phyloP scores from a whole-genome alignment of 92 coral and sea anemone genomes.

The Scolanthus callimorphus region DNA sequence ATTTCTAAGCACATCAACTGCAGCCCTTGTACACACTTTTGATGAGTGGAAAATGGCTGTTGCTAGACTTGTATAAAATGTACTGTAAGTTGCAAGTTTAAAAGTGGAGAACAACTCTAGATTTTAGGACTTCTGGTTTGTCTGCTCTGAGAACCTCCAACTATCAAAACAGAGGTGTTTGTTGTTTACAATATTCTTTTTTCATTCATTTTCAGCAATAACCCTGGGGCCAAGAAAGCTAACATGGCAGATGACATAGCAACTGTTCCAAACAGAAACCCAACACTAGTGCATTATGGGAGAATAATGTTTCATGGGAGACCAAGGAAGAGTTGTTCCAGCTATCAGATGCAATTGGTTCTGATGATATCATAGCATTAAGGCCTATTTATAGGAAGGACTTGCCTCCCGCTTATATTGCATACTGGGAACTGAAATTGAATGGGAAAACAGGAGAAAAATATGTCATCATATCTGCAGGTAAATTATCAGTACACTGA shows the following conservation, averaged over 20 bases:
- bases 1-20: too few species aligned
- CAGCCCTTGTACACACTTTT: too few species aligned
- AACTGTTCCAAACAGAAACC: slow-evolving; percentile 2
- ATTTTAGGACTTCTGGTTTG: not conserved
- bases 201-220: slow-evolving; percentile 15
- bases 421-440: slow-evolving; percentile 81
- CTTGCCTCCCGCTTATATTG: slow-evolving; percentile 62
- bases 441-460: slow-evolving; percentile 63
- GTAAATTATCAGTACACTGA: too few species aligned
- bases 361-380: slow-evolving; percentile 59
- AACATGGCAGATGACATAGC: slow-evolving; percentile 44
- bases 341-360: slow-evolving; percentile 57
- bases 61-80: too few species aligned
- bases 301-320: slow-evolving; percentile 68
- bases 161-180: not conserved
- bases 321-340: slow-evolving; percentile 71
- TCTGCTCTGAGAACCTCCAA: not conserved
- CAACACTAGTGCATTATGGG: slow-evolving; percentile 45
- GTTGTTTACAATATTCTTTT: not conserved
- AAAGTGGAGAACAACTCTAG: too few species aligned
- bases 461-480: slow-evolving; percentile 81
- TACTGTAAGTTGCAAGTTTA: too few species aligned
- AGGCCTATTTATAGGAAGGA: slow-evolving; percentile 78
- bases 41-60: too few species aligned
- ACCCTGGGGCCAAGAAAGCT: slow-evolving; percentile 2